Base-by-base conservation (phyloP, 1,140 invertebrate genomes). In the Nasonia vitripennis region DNA sequence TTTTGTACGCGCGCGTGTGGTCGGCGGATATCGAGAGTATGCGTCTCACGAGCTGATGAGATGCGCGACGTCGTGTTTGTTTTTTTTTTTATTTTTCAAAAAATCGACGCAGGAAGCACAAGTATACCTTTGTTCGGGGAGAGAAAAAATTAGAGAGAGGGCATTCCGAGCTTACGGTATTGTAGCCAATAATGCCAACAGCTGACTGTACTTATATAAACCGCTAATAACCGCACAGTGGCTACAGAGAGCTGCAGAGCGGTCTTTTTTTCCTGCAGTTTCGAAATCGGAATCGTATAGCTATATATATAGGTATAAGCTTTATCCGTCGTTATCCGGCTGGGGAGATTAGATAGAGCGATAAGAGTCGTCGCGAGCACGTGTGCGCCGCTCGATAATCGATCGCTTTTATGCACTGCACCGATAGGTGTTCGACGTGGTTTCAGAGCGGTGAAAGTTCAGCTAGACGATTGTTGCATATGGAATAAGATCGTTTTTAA, bases 261-360 rank as follows among this genome's bases (percentile, higher is more conserved):
- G 27, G 27, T 27, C 27, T 27, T 27, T 27, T 71, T 27, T 71
- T 71, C 27, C 37, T 41, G 37, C 11, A 17, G 14, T 82, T 82
- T 74, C 31, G 27, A 74, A 75, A 74, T 62, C 17, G 55, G 2
- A 62, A n/a, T 74, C 9, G 27, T 62, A 74, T 74, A 41, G 2
- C 14, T 37, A 14, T 37, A 7, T 0, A 27, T 12, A 12, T n/a
- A 74, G 34, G 11, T 74, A 41, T 37, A 34, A 4, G 80, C 31
- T 73, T 27, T 41, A 73, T 81, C 37, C 4, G 7, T n/a, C 48
- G 34, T 75, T 77, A 83, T 83, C 73, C 20, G 23, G 17, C 20
- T 62, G 17, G 11, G 41, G 11, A 77, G 81, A 83, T 77, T 77
- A 83, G 55, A 77, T 45, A 31, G 9, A 45, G 2, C 11, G 81